These are phyloP conservation scores for Chiroxiphia lanceolata DNA, from an alignment of 2,797 vertebrate genomes.

Conservation along the genomic window DNA sequence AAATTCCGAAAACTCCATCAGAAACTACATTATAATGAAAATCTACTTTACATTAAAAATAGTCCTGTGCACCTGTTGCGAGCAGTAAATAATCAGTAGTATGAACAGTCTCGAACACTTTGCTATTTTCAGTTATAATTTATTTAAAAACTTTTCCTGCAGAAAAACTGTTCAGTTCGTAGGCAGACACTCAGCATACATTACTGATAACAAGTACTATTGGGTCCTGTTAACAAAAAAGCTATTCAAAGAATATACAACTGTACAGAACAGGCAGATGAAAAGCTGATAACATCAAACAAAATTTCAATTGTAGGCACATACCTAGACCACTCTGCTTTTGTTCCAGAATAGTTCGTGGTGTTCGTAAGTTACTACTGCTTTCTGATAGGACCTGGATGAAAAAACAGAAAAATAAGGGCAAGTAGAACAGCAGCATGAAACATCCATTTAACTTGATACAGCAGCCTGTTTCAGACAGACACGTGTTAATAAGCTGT, in stretches of 20 bases:
- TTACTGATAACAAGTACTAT: slow-evolving; percentile 26
- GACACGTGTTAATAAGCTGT: slow-evolving; percentile 86
- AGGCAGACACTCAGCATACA: neutral
- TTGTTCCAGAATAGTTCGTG: slow-evolving; percentile 83
- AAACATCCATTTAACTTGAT: slow-evolving; percentile 67
- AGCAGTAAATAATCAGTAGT: neutral
- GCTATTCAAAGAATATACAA: neutral
- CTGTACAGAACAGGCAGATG: neutral
- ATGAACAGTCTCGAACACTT: neutral
- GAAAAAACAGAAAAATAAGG: slow-evolving; percentile 68
- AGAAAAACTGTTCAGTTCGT: neutral
- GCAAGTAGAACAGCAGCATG: slow-evolving; percentile 42
- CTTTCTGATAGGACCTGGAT: slow-evolving; percentile 85
- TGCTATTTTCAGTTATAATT: neutral
- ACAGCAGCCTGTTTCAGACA: slow-evolving; percentile 79
- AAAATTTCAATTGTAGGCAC: slow-evolving; percentile 60
- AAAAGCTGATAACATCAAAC: neutral
- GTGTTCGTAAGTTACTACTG: slow-evolving; percentile 79
- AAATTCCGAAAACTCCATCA: neutral
- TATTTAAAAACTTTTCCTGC: neutral
- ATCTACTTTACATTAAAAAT: neutral
- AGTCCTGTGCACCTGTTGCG: neutral
- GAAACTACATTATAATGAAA: neutral
- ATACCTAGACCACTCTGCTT: slow-evolving; percentile 87
- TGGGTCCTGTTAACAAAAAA: slow-evolving; percentile 45